Evolutionary conservation across 2,888 invertebrate species (phyloP), one percentile per base, ranked within the genome.

Genomic region (Gastracanthus pulcherrimus): DNA sequence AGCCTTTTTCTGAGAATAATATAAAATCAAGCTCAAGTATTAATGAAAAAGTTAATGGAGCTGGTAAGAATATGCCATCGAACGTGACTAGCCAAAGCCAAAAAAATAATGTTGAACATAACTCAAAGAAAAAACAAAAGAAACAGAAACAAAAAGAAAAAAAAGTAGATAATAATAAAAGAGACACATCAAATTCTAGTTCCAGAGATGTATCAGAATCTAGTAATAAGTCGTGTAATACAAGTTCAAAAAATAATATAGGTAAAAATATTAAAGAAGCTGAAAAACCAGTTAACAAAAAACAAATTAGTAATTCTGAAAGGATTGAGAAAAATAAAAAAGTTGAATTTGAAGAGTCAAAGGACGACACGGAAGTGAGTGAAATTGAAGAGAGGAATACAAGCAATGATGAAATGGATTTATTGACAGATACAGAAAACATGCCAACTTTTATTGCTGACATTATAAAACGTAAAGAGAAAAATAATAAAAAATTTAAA

Each of bases 361-460:
- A 66, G n/a, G 19, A 23, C 13, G 60, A 60, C n/a, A 31, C 16
- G 6, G 60, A 60, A 7, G 58, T 26, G 26, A 31, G 1, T n/a
- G 19, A 76, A 6, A 23, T 13, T 9, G 72, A 58, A 23, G 69
- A 74, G 11, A 48, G 38, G 34, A 36, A 78, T 11, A 76, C n/a
- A 19, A 70, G 69, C 41, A 19, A 48, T 76, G 66, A 80, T 41
- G 34, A 75, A 36, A 16, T 71, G 16, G 70, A 80, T 16, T 51
- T 70, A n/a, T 58, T 84, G 29, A 55, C 75, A 0, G 55, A 74
- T 58, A 19, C 36, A 51, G 45, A 70, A 23, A 38, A 64, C 11
- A 70, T 80, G 9, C 71, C 83, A 62, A 67, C 79, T 9, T 81
- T 82, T 58, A 34, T 80, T 19, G 66, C 76, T 34, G 67, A 79